Evolutionary conservation across 1,140 invertebrate species (phyloP).

Genomic region (Papilio helenus): DNA sequence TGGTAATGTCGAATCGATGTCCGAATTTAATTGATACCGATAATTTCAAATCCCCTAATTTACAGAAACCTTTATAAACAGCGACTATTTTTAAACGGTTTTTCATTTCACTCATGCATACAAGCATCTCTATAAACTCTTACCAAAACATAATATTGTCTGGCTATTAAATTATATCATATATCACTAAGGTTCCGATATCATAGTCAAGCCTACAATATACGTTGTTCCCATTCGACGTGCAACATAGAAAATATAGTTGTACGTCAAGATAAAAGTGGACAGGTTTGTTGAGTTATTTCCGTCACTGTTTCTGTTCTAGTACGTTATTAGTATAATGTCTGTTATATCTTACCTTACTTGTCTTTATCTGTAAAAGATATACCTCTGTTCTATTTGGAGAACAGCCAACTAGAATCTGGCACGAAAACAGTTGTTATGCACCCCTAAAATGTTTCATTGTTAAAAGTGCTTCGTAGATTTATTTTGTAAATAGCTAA

Average conservation of each 20-base stretch:
- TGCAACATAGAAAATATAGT: conserved; percentile 29
- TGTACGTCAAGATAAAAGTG: conserved; percentile 35
- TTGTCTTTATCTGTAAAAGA: conserved; percentile 15
- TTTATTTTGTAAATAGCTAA: too few relatives aligned
- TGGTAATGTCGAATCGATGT: conserved; percentile 66
- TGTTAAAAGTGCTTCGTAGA: background rate
- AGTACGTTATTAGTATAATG: conserved; percentile 25
- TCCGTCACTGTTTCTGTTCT: conserved; percentile 14
- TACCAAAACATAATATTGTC: too few relatives aligned
- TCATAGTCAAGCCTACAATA: conserved; percentile 22
- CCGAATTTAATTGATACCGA: too few relatives aligned
- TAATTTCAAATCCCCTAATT: too few relatives aligned
- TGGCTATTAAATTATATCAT: background rate
- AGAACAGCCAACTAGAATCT: background rate
- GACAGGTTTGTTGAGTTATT: conserved; percentile 37
- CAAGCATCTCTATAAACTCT: too few relatives aligned
- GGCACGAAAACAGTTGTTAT: background rate
- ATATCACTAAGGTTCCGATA: conserved; percentile 27
- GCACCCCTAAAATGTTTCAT: background rate
- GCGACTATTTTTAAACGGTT: too few relatives aligned
- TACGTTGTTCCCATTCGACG: conserved; percentile 31
- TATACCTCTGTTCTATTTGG: conserved; percentile 8
- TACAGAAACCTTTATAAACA: too few relatives aligned
- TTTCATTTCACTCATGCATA: too few relatives aligned
- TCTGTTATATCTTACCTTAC: conserved; percentile 7